Conservation (phyloP, 2,888 invertebrate genomes). For the Dioctria rufipes region DNA sequence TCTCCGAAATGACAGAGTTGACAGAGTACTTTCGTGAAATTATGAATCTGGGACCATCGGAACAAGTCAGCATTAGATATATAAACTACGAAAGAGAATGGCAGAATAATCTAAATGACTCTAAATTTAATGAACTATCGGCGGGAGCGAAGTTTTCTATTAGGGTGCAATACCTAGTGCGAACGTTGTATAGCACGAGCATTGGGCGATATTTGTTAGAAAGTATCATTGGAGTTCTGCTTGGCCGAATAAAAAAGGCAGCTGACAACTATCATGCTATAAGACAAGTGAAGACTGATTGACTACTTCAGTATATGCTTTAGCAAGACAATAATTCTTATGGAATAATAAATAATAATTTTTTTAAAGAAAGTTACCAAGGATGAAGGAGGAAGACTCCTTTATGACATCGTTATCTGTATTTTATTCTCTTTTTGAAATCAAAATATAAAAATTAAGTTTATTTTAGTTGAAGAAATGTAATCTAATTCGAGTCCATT, state of each 20-base stretch:
- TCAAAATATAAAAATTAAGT: too few species aligned
- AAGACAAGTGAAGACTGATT: constrained; percentile 11
- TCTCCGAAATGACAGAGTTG: background rate
- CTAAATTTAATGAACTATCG: constrained; percentile 54
- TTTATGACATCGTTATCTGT: too few species aligned
- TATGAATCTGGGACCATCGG: constrained; percentile 2
- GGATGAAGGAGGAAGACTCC: too few species aligned
- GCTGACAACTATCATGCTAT: background rate
- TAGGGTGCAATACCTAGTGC: background rate
- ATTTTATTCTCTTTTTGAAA: too few species aligned
- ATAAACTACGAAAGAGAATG: constrained; percentile 55
- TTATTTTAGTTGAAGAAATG: too few species aligned
- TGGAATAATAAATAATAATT: too few species aligned
- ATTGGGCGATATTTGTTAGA: constrained; percentile 13
- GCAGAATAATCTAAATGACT: constrained; percentile 55
- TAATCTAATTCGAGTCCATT: too few species aligned
- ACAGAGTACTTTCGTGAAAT: background rate
- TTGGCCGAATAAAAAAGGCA: background rate
- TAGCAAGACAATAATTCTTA: too few species aligned
- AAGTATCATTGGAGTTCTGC: background rate
- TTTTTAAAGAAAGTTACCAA: too few species aligned
- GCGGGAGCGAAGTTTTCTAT: background rate
- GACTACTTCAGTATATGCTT: background rate
- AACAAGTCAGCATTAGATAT: constrained; percentile 12
- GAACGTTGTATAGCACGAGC: background rate